Evolutionary conservation across 2,797 vertebrate genomes (phyloP), one percentile per base, ranked within the genome.

Genomic region (Hapalemur alaotrensis): DNA sequence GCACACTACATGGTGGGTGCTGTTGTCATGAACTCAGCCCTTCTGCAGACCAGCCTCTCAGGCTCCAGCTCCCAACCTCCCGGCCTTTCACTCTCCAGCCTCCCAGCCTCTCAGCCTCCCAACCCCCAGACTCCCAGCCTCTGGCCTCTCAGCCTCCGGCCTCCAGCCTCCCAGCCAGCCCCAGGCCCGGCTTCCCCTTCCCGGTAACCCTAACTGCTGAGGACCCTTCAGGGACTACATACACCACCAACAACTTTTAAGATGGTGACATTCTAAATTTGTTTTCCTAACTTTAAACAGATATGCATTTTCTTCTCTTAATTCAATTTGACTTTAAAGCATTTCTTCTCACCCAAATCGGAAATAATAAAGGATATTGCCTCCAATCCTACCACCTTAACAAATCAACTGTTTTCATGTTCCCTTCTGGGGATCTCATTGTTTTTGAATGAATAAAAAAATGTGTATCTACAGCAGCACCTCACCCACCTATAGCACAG

Each of bases 311-410:
- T 72, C 78, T 89, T 83, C 30, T 70, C 69, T 84, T 85, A 80
- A 76, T 18, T 83, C 38, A 48, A 7, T 85, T 35, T 95, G 69
- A 95, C 46, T 89, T 70, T 35, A 43, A 93, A 83, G 57, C 17
- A 4, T 2, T 41, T 61, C 82, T 84, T 78, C 79, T 90, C 63
- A 59, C 18, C 23, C 28, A 65, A 95, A 81, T 73, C 65, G 91
- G 46, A 93, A 92, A 86, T 69, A 75, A 80, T 59, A 86, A 85
- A 91, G 50, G 43, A 20, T 38, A n/a, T 14, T 94, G 59, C 87
- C 81, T 94, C 79, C 63, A 89, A 78, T 72, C 46, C 52, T 59
- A 79, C n/a, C 54, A 91, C 57, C 63, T 88, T 92, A 78, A 88
- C 10, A 32, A 46, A 67, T 72, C 35, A 30, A 79, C 43, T 59